These are phyloP conservation scores for Caenorhabditis wallacei DNA, from an alignment of 2,888 invertebrate genomes.

Conservation along the genomic window DNA sequence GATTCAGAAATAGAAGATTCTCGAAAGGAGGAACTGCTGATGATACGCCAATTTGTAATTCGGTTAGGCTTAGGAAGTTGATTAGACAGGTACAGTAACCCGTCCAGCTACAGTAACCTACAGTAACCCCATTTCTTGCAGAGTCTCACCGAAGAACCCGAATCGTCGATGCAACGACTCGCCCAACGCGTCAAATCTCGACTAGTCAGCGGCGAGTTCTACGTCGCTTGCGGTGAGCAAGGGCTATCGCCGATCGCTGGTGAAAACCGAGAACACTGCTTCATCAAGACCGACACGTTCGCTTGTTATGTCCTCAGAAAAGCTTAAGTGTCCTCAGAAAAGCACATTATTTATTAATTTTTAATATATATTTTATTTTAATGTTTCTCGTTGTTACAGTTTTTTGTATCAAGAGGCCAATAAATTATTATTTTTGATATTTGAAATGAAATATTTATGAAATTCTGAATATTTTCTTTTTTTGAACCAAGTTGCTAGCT, in stretches of 20 bases:
- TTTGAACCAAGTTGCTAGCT: too few relatives aligned
- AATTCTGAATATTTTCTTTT: too few relatives aligned
- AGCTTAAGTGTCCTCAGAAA: constrained; percentile 52
- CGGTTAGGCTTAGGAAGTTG: constrained; percentile 64
- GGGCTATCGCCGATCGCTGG: constrained; percentile 69
- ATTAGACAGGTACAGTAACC: constrained; percentile 74
- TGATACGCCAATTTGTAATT: constrained; percentile 66
- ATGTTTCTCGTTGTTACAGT: constrained; percentile 4
- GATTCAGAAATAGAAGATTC: constrained; percentile 71
- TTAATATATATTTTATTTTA: too few relatives aligned
- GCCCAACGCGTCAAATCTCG: constrained; percentile 68
- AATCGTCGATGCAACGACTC: constrained; percentile 68
- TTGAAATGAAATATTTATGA: too few relatives aligned
- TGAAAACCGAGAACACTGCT: constrained; percentile 70
- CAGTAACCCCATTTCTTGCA: constrained; percentile 1
- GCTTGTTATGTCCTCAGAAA: constrained; percentile 72
- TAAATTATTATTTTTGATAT: too few relatives aligned
- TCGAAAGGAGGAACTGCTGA: constrained; percentile 61
- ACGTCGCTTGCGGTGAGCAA: constrained; percentile 72
- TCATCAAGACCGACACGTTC: constrained; percentile 65
- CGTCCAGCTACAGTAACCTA: too few relatives aligned
- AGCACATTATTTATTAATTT: constrained; percentile 17
- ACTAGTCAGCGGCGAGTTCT: constrained; percentile 70
- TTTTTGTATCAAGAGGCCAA: background rate
- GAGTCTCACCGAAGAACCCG: constrained; percentile 68